phyloP scores from a whole-genome alignment of 2,888 invertebrate species.

The Lamellibrachia satsuma region DNA sequence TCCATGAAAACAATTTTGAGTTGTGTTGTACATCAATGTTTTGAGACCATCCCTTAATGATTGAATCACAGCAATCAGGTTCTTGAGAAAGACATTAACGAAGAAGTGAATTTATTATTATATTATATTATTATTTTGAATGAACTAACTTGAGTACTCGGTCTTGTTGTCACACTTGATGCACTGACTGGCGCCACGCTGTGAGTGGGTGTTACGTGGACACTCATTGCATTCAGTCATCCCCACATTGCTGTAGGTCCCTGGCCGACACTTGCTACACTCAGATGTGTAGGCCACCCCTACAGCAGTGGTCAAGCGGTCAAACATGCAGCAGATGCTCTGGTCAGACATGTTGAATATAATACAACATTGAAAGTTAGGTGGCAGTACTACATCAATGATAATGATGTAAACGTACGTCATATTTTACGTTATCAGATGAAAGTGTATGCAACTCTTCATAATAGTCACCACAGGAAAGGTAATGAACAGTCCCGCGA shows the following conservation, averaged over 20 bases:
- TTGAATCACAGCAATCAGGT: not conserved
- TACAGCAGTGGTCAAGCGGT: conserved; percentile 38
- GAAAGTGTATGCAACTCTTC: no score
- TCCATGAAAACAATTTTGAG: no score
- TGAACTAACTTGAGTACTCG: conserved; percentile 55
- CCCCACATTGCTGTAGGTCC: conserved; percentile 66
- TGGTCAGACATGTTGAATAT: not conserved
- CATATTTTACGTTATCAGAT: no score
- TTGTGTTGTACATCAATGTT: no score
- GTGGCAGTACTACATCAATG: no score
- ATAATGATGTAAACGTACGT: no score
- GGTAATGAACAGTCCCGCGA: no score
- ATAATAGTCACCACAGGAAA: no score
- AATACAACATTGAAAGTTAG: no score
- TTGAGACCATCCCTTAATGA: no score
- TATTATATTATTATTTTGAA: not conserved
- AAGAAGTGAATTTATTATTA: not conserved
- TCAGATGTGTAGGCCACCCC: conserved; percentile 71
- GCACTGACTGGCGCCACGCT: conserved; percentile 66
- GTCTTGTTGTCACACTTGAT: conserved; percentile 64
- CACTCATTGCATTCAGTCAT: conserved; percentile 65
- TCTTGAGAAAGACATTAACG: not conserved
- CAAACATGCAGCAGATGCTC: not conserved
- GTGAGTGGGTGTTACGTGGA: conserved; percentile 66
- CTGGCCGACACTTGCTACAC: conserved; percentile 67